phyloP scores from a whole-genome alignment of 1,140 invertebrate genomes.

The Grapholita molesta region DNA sequence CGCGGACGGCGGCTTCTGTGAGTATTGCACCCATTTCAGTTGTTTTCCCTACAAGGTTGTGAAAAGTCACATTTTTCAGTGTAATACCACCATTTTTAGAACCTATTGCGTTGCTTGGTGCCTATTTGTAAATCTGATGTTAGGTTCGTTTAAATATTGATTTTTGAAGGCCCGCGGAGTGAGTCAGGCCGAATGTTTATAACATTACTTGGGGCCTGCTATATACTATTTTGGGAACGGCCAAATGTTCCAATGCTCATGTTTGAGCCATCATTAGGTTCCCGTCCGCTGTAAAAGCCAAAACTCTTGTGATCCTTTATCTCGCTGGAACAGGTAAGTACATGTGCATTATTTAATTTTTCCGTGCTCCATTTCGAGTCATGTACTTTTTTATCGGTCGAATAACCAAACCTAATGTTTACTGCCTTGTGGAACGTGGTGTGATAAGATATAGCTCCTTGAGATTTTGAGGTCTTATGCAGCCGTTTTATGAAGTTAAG shows the following conservation, averaged over 20 bases:
- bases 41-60: slow-evolving; percentile 51
- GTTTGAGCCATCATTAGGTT: slow-evolving; percentile 42
- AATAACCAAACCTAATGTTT: slow-evolving; percentile 33
- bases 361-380: slow-evolving; percentile 2
- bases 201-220: slow-evolving; percentile 54
- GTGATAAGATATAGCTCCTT: slow-evolving; percentile 40
- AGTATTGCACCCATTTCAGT: slow-evolving; percentile 55
- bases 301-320: slow-evolving; percentile 18
- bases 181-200: slow-evolving; percentile 61
- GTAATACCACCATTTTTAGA: slow-evolving; percentile 52
- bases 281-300: slow-evolving; percentile 18
- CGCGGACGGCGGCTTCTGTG: slow-evolving; percentile 34
- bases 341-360: slow-evolving; percentile 18
- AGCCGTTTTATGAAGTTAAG: not conserved
- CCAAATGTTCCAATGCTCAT: slow-evolving; percentile 58
- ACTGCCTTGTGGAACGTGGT: slow-evolving; percentile 28
- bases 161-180: slow-evolving; percentile 47
- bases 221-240: slow-evolving; percentile 57
- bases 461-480: not conserved
- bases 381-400: slow-evolving; percentile 39
- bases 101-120: slow-evolving; percentile 28
- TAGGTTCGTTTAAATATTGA: slow-evolving; percentile 70
- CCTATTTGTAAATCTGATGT: slow-evolving; percentile 36
- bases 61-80: slow-evolving; percentile 68
- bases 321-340: slow-evolving; percentile 30